phyloP scores from a whole-genome alignment of 2,797 vertebrate species.

The Knipowitschia caucasica region DNA sequence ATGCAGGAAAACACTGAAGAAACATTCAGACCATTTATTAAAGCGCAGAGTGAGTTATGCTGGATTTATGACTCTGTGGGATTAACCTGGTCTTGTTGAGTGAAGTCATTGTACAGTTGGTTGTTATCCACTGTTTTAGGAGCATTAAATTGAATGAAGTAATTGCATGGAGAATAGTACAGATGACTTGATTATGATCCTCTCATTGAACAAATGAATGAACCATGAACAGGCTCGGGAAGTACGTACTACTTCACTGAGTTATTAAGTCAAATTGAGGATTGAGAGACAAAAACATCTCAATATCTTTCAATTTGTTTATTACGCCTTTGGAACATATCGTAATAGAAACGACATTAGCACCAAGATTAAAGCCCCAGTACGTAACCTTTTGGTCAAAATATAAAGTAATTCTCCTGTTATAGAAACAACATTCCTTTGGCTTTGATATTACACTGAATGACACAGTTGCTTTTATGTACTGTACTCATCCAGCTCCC shows the following conservation, averaged over 20 bases:
- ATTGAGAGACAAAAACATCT: too few species aligned
- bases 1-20: slow-evolving; percentile 18
- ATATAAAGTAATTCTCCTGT: too few species aligned
- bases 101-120: neutral
- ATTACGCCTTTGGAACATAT: too few species aligned
- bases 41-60: neutral
- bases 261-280: neutral
- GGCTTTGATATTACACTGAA: too few species aligned
- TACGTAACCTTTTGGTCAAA: too few species aligned
- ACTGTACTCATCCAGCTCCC: too few species aligned
- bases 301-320: too few species aligned
- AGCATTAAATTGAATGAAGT: neutral
- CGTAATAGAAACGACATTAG: too few species aligned
- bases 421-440: too few species aligned
- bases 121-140: neutral
- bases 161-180: slow-evolving; percentile 1
- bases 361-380: too few species aligned
- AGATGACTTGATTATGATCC: neutral
- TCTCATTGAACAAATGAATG: neutral
- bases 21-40: neutral
- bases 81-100: neutral
- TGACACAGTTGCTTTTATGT: too few species aligned
- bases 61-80: neutral
- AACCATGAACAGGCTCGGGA: neutral
- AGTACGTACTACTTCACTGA: neutral